Percentiles rank a stretch among this genome's conserved stretches.
Conservation (phyloP, 2,113 vertebrate species). For the Malurus elegans region DNA sequence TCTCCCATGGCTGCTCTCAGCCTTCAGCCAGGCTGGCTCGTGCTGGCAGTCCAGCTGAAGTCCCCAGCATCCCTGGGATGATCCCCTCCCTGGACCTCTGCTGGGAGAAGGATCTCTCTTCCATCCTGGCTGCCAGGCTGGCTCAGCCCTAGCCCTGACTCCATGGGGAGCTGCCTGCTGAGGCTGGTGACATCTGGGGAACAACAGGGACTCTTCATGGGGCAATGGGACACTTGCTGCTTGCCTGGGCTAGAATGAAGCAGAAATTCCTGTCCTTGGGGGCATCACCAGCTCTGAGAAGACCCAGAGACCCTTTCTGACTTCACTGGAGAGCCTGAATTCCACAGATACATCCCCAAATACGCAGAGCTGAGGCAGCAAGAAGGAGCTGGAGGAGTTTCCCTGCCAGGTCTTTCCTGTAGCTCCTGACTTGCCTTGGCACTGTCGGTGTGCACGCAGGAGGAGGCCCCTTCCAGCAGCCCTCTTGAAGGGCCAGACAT, state of each 20-base stretch:
- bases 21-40: not conserved
- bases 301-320: not conserved
- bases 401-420: not conserved
- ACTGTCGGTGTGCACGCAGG: not conserved
- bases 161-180: not conserved
- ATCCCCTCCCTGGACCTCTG: not conserved
- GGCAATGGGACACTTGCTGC: not conserved
- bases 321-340: not conserved
- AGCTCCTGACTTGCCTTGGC: not conserved
- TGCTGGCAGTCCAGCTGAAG: not conserved
- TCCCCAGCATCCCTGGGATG: not conserved
- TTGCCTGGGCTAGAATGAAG: not conserved
- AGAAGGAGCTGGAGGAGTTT: not conserved
- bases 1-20: not conserved
- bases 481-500: not conserved
- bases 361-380: not conserved
- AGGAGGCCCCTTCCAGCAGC: not conserved
- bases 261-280: not conserved
- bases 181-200: not conserved
- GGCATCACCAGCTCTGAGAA: not conserved
- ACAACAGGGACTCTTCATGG: not conserved
- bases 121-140: not conserved
- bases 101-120: not conserved
- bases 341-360: not conserved
- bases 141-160: not conserved